Evolutionary conservation across 2,797 vertebrate genomes (phyloP).

Genomic region (Brachymystax lenok): DNA sequence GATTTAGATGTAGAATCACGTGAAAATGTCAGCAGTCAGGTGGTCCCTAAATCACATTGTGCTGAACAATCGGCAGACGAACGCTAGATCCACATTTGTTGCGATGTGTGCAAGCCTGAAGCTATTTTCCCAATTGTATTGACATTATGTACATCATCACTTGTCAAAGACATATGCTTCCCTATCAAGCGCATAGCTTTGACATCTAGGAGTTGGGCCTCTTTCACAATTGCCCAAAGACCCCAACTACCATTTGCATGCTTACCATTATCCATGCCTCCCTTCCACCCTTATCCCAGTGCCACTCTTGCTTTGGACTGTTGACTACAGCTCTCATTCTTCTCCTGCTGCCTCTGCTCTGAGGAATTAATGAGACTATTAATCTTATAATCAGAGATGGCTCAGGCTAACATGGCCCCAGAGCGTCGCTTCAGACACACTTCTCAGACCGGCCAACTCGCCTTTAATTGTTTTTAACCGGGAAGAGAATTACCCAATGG

Average conservation of each 20-base stretch:
- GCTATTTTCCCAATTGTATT: too few species aligned
- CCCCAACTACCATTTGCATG: background rate
- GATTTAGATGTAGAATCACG: too few species aligned
- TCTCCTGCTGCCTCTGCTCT: conserved; percentile 37
- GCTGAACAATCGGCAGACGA: too few species aligned
- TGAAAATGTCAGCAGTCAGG: too few species aligned
- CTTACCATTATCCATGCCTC: background rate
- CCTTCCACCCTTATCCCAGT: background rate
- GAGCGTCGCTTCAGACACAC: conserved; percentile 41
- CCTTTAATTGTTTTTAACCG: conserved; percentile 62
- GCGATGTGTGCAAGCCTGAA: too few species aligned
- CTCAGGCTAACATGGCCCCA: conserved; percentile 52
- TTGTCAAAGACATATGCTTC: too few species aligned
- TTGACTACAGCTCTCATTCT: conserved; percentile 22
- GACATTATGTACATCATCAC: too few species aligned
- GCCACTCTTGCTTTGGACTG: background rate
- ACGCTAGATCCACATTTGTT: too few species aligned
- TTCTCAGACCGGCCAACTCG: conserved; percentile 47
- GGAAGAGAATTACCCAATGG: conserved; percentile 53
- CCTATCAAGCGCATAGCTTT: too few species aligned
- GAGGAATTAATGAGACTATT: conserved; percentile 65
- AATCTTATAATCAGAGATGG: conserved; percentile 67
- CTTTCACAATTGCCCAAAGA: too few species aligned
- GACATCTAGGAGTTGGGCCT: too few species aligned
- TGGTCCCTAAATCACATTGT: too few species aligned